Percentiles rank a stretch among this genome's conserved stretches.
phyloP scores from a whole-genome alignment of 2,888 invertebrate species.

The Spisula solida region DNA sequence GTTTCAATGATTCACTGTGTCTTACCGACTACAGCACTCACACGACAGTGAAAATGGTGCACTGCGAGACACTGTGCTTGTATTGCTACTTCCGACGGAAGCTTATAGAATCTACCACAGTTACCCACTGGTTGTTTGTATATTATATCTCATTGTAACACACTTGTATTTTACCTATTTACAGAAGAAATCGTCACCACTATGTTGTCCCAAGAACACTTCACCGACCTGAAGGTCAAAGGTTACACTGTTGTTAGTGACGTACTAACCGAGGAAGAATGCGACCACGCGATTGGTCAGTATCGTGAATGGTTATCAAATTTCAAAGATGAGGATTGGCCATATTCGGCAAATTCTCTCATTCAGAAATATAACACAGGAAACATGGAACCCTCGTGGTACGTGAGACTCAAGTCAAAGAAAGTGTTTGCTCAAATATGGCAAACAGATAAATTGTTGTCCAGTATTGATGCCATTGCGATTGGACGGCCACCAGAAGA shows the following conservation, averaged over 20 bases:
- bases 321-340: conserved; percentile 75
- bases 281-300: conserved; percentile 73
- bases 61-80: too few species aligned
- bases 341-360: conserved; percentile 74
- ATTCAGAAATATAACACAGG: conserved; percentile 81
- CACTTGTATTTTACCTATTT: background rate
- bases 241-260: conserved; percentile 79
- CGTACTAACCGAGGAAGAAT: conserved; percentile 73
- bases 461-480: conserved; percentile 83
- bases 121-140: too few species aligned
- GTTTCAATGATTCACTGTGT: too few species aligned
- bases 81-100: too few species aligned
- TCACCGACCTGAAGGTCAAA: conserved; percentile 70
- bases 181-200: background rate
- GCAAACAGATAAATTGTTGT: conserved; percentile 82
- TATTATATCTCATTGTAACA: background rate
- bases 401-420: conserved; percentile 77
- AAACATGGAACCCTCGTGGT: conserved; percentile 81
- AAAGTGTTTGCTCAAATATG: conserved; percentile 81
- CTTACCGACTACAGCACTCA: too few species aligned
- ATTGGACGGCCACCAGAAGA: conserved; percentile 84
- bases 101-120: too few species aligned
- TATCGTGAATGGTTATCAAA: conserved; percentile 76
- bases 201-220: conserved; percentile 65
- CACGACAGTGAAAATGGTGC: too few species aligned